Evolutionary conservation across 1,140 invertebrate genomes (phyloP).

Genomic region (Geopemphigus sp.): DNA sequence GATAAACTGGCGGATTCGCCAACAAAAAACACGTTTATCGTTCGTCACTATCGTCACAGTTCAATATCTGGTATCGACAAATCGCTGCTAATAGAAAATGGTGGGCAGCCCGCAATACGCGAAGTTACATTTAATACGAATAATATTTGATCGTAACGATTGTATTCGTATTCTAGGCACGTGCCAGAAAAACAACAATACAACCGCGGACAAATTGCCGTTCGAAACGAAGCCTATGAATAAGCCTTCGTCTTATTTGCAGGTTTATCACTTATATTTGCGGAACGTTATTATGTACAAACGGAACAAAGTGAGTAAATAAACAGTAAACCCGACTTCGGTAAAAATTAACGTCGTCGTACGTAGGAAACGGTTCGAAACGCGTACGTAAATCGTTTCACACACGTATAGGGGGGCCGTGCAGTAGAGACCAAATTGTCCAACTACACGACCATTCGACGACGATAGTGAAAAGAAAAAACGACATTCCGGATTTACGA

Average conservation of each 20-base stretch:
- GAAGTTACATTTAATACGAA: neutral
- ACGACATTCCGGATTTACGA: too few relatives aligned
- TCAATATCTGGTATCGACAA: neutral
- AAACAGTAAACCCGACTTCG: too few relatives aligned
- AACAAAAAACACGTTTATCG: neutral
- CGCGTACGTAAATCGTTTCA: too few relatives aligned
- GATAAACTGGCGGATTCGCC: neutral
- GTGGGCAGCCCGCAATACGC: neutral
- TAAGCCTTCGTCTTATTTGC: constrained; percentile 50
- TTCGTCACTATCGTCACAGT: neutral
- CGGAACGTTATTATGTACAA: constrained; percentile 52
- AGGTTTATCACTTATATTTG: constrained; percentile 51
- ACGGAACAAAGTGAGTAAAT: constrained; percentile 51
- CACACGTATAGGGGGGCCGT: too few relatives aligned
- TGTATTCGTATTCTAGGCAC: neutral
- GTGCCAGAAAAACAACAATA: constrained; percentile 1
- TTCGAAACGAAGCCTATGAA: neutral
- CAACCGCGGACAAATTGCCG: neutral
- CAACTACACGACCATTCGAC: too few relatives aligned
- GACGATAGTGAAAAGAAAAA: too few relatives aligned
- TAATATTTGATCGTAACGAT: neutral
- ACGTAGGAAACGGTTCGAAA: too few relatives aligned
- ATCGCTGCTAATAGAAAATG: neutral
- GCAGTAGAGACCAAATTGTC: too few relatives aligned
- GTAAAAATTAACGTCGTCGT: too few relatives aligned